Evolutionary conservation across 2,797 vertebrate species (phyloP).

Genomic region (Clarias pachynema): DNA sequence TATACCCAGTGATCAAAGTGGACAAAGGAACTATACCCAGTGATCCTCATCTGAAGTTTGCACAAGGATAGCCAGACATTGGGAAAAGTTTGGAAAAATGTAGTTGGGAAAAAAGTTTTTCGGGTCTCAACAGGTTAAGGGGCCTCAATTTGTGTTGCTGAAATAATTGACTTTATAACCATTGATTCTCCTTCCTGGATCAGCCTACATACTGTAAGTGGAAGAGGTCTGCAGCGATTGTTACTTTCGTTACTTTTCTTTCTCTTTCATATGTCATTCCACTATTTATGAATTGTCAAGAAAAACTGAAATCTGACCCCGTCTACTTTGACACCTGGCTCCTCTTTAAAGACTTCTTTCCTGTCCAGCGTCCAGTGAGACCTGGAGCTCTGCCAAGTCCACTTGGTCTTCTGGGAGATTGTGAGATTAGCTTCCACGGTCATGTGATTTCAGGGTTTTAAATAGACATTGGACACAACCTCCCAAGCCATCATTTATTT

Average conservation of each 20-base stretch:
- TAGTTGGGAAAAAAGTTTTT: no score
- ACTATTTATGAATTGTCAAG: background rate
- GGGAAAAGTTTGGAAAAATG: no score
- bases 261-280: background rate
- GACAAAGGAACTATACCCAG: no score
- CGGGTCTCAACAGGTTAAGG: background rate
- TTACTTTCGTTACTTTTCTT: background rate
- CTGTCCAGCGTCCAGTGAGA: slow-evolving; percentile 56
- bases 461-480: slow-evolving; percentile 51
- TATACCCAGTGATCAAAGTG: no score
- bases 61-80: no score
- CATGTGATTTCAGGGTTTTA: slow-evolving; percentile 62
- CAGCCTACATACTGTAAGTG: background rate
- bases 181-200: slow-evolving; percentile 15
- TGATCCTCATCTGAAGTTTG: no score
- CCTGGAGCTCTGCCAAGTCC: slow-evolving; percentile 55
- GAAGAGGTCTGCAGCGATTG: background rate
- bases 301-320: slow-evolving; percentile 29
- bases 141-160: slow-evolving; percentile 7
- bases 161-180: slow-evolving; percentile 20
- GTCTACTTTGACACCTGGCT: slow-evolving; percentile 57
- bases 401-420: slow-evolving; percentile 54
- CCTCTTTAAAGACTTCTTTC: slow-evolving; percentile 47
- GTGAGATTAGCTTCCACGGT: slow-evolving; percentile 59
- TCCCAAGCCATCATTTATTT: background rate